Percentiles rank a stretch among this genome's conserved stretches.
Evolutionary conservation across 2,797 vertebrate genomes (phyloP).

Genomic region (Urophycis tenuis): DNA sequence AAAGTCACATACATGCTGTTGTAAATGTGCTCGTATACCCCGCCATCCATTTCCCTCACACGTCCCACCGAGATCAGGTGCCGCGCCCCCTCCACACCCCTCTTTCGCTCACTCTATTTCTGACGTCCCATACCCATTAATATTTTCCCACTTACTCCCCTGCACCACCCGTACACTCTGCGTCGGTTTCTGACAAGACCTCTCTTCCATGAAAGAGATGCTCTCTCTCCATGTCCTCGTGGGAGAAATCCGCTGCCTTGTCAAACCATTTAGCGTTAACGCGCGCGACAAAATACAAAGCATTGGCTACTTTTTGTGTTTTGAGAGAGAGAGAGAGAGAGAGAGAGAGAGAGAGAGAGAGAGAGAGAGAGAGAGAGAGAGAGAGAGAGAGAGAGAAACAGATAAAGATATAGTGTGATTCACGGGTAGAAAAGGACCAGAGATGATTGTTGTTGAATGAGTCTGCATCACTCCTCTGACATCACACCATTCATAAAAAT

Average conservation of each 20-base stretch:
- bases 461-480: constrained; percentile 39
- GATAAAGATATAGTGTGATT: not conserved
- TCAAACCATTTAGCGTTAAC: not conserved
- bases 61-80: not conserved
- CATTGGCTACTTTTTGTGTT: not conserved
- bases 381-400: too few species aligned
- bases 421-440: not conserved
- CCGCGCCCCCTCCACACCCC: too few species aligned
- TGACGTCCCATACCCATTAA: not conserved
- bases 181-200: too few species aligned
- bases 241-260: not conserved
- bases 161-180: not conserved
- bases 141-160: not conserved
- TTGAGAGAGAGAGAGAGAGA: not conserved
- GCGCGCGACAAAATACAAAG: not conserved
- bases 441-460: constrained; percentile 32
- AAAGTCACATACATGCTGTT: not conserved
- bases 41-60: not conserved
- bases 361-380: not conserved
- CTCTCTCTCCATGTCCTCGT: too few species aligned
- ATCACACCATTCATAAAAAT: constrained; percentile 49
- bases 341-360: too few species aligned
- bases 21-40: not conserved
- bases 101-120: not conserved
- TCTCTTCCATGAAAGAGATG: too few species aligned